Base-by-base conservation (phyloP, 2,113 vertebrate genomes). In the Sula dactylatra region DNA sequence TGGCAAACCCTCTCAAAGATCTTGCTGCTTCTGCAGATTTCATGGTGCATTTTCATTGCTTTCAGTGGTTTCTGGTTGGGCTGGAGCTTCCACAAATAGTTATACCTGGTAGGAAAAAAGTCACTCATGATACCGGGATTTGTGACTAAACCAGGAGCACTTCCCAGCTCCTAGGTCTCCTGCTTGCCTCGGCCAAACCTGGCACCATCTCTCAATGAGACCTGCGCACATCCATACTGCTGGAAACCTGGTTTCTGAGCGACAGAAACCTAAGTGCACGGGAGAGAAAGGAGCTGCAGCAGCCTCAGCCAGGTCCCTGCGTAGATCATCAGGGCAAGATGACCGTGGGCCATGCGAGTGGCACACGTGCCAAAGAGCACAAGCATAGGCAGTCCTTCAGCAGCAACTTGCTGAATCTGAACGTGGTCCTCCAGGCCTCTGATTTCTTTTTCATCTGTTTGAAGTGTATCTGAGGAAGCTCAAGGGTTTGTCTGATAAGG, bases 151-250 rank as follows among this genome's bases (percentile, higher is more conserved):
- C 10, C 1, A 1, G 16, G 16, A 72, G 56, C 14, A 1, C 38
- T 58, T 86, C 22, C 38, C 72, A 71, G 29, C 21, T 50, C 34
- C 19, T 6, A 38, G 32, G 32, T 77, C 10, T 69, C 45, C 54
- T 55, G 22, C 19, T 77, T 81, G 22, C 20, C 47, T 81, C n/a
- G 11, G n/a, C 17, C 40, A 84, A 65, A 86, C 0, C 9, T 56
- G 32, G 47, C 3, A 4, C 38, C 49, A 20, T n/a, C 4, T 2
- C 49, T 65, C 36, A 22, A 0, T 12, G 31, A 52, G 31, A 56
- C 19, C 29, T 38, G 22, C 20, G 12, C 0, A 0, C n/a, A 5
- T 9, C 47, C 45, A 3, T 32, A 3, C 36, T 55, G 34, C n/a
- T 73, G 47, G 19, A 47, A 52, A 20, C 10, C 40, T 78, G 3